A percentile compares a stretch with the other conserved stretches of the same genome.
These are phyloP conservation scores for Drosophila lutescens DNA, from an alignment of 2,888 invertebrate species.

Conservation along the genomic window DNA sequence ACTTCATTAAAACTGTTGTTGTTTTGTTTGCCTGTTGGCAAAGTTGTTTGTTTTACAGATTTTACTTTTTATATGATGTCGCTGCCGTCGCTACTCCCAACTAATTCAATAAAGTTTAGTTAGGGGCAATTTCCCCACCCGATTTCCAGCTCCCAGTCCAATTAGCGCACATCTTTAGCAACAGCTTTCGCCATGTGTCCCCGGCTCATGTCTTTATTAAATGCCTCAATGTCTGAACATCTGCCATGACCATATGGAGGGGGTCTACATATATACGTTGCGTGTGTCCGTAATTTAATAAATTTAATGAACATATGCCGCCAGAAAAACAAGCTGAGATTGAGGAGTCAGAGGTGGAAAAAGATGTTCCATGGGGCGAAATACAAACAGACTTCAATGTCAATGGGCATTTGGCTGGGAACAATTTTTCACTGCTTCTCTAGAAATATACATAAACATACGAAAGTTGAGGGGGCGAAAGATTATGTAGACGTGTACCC, in stretches of 20 bases:
- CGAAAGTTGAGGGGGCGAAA: slow-evolving; percentile 19
- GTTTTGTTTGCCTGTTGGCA: background rate
- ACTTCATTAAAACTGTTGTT: background rate
- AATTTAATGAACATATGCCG: slow-evolving; percentile 81
- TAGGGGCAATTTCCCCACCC: slow-evolving; percentile 1
- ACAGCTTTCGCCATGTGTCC: slow-evolving; percentile 45
- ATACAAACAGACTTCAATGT: slow-evolving; percentile 29
- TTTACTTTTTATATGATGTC: background rate
- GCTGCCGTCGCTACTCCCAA: background rate
- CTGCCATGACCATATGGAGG: slow-evolving; percentile 44
- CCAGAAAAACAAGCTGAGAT: slow-evolving; percentile 53
- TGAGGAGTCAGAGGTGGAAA: slow-evolving; percentile 30
- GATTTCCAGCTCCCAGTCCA: slow-evolving; percentile 50
- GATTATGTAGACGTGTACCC: slow-evolving; percentile 62
- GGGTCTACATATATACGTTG: slow-evolving; percentile 35
- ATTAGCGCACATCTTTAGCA: slow-evolving; percentile 64
- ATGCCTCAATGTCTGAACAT: slow-evolving; percentile 72
- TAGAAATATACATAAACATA: slow-evolving; percentile 56
- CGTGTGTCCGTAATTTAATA: slow-evolving; percentile 68
- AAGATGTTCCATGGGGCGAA: slow-evolving; percentile 26
- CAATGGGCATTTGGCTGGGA: slow-evolving; percentile 23
- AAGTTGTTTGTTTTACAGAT: slow-evolving; percentile 3
- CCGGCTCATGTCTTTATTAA: slow-evolving; percentile 71
- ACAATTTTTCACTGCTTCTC: slow-evolving; percentile 43
- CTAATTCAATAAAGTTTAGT: slow-evolving; percentile 24